Evolutionary conservation across 2,113 vertebrate species (phyloP).

Genomic region (Ophiodon elongatus): DNA sequence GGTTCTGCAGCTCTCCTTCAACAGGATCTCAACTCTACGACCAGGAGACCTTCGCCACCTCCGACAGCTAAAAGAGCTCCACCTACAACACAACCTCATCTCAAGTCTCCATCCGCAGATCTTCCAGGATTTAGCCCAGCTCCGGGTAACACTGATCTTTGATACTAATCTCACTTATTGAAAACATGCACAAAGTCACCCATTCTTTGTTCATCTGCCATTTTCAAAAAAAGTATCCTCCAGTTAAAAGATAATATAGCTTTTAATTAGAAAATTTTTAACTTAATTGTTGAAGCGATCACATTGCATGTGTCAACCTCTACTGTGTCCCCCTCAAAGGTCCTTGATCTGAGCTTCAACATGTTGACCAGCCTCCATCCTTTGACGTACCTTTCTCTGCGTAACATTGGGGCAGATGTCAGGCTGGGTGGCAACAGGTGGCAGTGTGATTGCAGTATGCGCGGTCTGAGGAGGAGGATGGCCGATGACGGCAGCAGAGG

Average conservation of each 20-base stretch:
- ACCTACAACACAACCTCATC: slow-evolving; percentile 88
- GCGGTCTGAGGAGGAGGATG: slow-evolving; percentile 77
- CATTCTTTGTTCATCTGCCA: neutral
- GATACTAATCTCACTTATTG: neutral
- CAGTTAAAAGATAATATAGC: neutral
- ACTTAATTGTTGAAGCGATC: neutral
- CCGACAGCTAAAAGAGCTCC: slow-evolving; percentile 81
- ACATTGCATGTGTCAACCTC: slow-evolving; percentile 1
- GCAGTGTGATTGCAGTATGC: slow-evolving; percentile 83
- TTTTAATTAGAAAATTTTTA: neutral
- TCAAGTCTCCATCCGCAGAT: slow-evolving; percentile 83
- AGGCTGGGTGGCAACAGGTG: slow-evolving; percentile 80
- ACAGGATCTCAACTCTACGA: slow-evolving; percentile 82
- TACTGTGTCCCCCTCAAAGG: slow-evolving; percentile 73
- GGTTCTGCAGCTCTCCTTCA: slow-evolving; percentile 87
- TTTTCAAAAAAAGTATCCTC: neutral
- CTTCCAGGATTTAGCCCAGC: slow-evolving; percentile 84
- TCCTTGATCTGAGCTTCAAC: slow-evolving; percentile 89
- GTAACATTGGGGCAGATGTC: slow-evolving; percentile 79
- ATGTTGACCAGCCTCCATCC: slow-evolving; percentile 82
- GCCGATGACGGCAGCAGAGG: slow-evolving; percentile 74
- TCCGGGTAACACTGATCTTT: slow-evolving; percentile 82
- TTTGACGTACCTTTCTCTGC: slow-evolving; percentile 77
- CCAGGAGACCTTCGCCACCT: slow-evolving; percentile 82
- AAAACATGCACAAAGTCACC: neutral